Evolutionary conservation across 2,888 invertebrate species (phyloP), one percentile per base, ranked within the genome.

Genomic region (Rhamphomyia laevipes): DNA sequence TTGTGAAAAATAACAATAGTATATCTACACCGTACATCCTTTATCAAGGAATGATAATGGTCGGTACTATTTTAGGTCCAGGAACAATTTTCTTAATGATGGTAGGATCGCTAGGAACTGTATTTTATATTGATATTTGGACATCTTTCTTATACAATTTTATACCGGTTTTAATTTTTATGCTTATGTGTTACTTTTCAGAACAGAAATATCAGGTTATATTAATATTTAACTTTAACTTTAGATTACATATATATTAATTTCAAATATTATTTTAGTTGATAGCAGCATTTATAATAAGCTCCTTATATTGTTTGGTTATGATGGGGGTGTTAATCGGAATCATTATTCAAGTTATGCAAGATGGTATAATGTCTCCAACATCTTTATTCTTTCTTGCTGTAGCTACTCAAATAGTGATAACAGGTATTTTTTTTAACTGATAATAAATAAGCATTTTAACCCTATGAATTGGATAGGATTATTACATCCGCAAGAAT

Each of bases 271-370:
- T n/a, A n/a, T n/a, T n/a, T 27, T 71, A 87, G 82, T 63, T 90
- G 27, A 68, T 79, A 43, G 66, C 84, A 35, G 92, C 92, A 0
- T 82, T 81, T 50, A 61, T 84, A 4, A 81, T 91, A 48, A 87
- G 89, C 30, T 79, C 83, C 5, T 56, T 81, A 2, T 92, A 92
- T 65, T 86, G 85, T 0, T 75, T 92, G 63, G 74, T 91, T 9
- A 92, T 92, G 92, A 80, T 90, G 75, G 80, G 89, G 31, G 92
- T 92, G 0, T 72, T 91, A 23, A 81, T 90, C 43, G 88, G 87
- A 44, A 81, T 89, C 46, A 76, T 80, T 48, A 73, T 90, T 2
- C 87, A 89, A 70, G 84, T 90, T 51, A 73, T 78, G 2, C 78
- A 83, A 51, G 88, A 89, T 61, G 91, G 91, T 5, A 77, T 82